Conservation (phyloP, 2,797 vertebrate genomes). For the Limosa lapponica region DNA sequence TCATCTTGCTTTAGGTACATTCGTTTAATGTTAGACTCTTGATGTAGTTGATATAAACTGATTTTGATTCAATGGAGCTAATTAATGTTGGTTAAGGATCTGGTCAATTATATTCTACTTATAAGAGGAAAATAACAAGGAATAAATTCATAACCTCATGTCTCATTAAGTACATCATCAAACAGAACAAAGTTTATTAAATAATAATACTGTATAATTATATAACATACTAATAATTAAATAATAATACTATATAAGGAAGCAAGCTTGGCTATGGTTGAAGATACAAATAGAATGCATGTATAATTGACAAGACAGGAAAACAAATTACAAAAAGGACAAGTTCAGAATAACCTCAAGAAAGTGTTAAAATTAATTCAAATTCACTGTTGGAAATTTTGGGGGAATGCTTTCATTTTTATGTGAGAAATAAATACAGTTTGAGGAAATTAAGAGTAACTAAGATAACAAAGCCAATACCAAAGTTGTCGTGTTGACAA, state of each 20-base stretch:
- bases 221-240: too few relatives aligned
- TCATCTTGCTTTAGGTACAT: background rate
- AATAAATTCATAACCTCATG: background rate
- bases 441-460: background rate
- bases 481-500: accelerated
- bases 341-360: background rate
- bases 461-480: background rate
- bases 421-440: background rate
- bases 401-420: background rate
- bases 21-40: background rate
- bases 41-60: background rate
- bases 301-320: background rate
- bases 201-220: background rate
- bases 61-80: background rate
- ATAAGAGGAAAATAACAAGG: background rate
- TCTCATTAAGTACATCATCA: background rate
- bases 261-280: background rate
- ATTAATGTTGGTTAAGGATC: background rate
- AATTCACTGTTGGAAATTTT: background rate
- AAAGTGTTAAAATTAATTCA: background rate
- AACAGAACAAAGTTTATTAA: background rate
- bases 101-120: background rate
- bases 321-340: background rate
- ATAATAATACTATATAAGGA: background rate
- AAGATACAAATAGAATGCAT: background rate